Conservation (phyloP, 2,888 invertebrate species). For the Eupelmus urozonus region DNA sequence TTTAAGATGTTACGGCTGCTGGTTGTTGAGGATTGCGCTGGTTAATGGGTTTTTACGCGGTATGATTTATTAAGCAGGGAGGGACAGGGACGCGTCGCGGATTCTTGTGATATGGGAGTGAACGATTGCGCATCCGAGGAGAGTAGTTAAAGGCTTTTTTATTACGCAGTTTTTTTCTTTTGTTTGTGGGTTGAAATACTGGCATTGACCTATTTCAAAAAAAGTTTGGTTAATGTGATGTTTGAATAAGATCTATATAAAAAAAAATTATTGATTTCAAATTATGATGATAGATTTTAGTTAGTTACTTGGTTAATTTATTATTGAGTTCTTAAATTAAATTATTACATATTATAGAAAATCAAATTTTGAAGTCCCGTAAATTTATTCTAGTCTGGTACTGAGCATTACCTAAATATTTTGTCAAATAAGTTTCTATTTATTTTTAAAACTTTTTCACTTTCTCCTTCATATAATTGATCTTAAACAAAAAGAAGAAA, state of each 20-base stretch:
- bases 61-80: slow-evolving; percentile 43
- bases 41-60: slow-evolving; percentile 43
- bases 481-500: no score
- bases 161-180: slow-evolving; percentile 5
- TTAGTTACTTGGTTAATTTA: no score
- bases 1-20: neutral
- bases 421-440: no score
- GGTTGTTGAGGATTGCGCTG: slow-evolving; percentile 25
- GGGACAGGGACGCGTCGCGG: neutral
- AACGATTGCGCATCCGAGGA: slow-evolving; percentile 29
- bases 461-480: no score
- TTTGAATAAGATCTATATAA: neutral
- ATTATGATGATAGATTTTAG: no score
- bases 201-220: neutral
- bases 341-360: no score
- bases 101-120: slow-evolving; percentile 16
- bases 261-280: neutral
- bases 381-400: no score
- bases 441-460: no score
- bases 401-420: no score
- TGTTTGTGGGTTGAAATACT: neutral
- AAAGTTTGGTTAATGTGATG: neutral
- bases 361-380: no score
- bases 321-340: no score
- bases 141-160: slow-evolving; percentile 13